phyloP scores from a whole-genome alignment of 2,888 invertebrate genomes.

The Caenorhabditis sp. region DNA sequence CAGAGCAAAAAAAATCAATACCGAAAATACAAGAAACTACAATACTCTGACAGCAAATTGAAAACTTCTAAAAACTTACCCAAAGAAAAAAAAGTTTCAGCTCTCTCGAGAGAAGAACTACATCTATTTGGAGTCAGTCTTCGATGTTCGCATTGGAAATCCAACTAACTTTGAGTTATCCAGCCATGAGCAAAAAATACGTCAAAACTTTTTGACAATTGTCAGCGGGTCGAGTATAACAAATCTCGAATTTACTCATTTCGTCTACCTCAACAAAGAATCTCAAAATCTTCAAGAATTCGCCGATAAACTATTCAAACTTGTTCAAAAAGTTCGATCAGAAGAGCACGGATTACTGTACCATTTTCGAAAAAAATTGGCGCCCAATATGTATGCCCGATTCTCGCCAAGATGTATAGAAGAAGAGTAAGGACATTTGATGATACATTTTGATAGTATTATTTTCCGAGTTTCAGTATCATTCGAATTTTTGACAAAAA shows the following conservation, averaged over 20 bases:
- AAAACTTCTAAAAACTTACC: no score
- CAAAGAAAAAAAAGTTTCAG: constrained; percentile 8
- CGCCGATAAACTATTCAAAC: constrained; percentile 39
- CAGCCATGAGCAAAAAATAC: background rate
- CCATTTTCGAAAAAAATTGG: constrained; percentile 52
- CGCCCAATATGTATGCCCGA: constrained; percentile 48
- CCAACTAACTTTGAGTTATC: constrained; percentile 32
- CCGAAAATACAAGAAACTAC: no score
- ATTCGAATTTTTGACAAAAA: constrained; percentile 32
- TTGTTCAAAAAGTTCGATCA: constrained; percentile 36
- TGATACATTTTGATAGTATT: background rate
- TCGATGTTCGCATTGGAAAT: constrained; percentile 34
- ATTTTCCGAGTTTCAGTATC: constrained; percentile 17
- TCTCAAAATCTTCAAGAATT: constrained; percentile 23
- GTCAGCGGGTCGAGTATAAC: constrained; percentile 24
- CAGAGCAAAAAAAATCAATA: no score
- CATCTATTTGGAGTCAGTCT: constrained; percentile 28
- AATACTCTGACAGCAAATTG: no score
- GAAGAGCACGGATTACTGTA: constrained; percentile 58
- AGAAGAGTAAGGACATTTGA: constrained; percentile 20
- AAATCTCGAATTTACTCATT: constrained; percentile 52
- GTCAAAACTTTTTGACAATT: constrained; percentile 8
- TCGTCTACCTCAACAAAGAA: constrained; percentile 31
- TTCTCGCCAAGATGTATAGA: constrained; percentile 36
- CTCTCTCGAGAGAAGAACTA: constrained; percentile 30